Evolutionary conservation across 2,888 invertebrate genomes (phyloP).

Genomic region (Thymelicus lineola): DNA sequence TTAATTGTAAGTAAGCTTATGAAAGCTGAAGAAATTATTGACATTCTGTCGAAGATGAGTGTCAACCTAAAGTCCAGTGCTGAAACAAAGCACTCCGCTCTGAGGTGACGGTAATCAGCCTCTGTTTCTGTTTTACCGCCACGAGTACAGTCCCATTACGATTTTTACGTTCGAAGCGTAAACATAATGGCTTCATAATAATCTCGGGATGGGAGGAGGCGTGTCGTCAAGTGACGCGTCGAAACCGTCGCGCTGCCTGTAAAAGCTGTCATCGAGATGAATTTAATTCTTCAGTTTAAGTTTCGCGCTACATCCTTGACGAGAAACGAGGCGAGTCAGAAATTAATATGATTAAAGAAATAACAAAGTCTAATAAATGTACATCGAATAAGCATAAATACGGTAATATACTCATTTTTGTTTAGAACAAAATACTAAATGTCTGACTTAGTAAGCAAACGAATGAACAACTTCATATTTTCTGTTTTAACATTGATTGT

Average conservation of each 20-base stretch:
- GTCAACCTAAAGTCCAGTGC: background rate
- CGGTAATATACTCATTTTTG: too few relatives aligned
- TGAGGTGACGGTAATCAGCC: slow-evolving; percentile 20
- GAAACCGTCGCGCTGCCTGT: slow-evolving; percentile 24
- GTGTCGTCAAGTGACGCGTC: slow-evolving; percentile 36
- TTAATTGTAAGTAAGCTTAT: too few relatives aligned
- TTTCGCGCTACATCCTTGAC: background rate
- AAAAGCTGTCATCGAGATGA: slow-evolving; percentile 38
- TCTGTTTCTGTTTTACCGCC: slow-evolving; percentile 24
- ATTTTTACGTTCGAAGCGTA: slow-evolving; percentile 47
- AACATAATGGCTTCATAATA: slow-evolving; percentile 59
- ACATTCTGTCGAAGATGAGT: background rate
- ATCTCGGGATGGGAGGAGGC: slow-evolving; percentile 40
- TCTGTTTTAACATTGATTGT: too few relatives aligned
- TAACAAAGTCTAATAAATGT: too few relatives aligned
- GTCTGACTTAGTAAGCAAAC: too few relatives aligned
- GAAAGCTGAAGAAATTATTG: background rate
- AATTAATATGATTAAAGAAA: background rate
- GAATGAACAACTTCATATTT: too few relatives aligned
- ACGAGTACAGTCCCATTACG: slow-evolving; percentile 37
- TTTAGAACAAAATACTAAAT: too few relatives aligned
- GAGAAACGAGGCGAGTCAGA: background rate
- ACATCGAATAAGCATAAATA: too few relatives aligned
- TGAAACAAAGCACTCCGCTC: slow-evolving; percentile 22
- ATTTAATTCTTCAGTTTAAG: slow-evolving; percentile 37